These are phyloP conservation scores for Falcunculus frontatus DNA, from an alignment of 2,113 vertebrate genomes.

Conservation along the genomic window DNA sequence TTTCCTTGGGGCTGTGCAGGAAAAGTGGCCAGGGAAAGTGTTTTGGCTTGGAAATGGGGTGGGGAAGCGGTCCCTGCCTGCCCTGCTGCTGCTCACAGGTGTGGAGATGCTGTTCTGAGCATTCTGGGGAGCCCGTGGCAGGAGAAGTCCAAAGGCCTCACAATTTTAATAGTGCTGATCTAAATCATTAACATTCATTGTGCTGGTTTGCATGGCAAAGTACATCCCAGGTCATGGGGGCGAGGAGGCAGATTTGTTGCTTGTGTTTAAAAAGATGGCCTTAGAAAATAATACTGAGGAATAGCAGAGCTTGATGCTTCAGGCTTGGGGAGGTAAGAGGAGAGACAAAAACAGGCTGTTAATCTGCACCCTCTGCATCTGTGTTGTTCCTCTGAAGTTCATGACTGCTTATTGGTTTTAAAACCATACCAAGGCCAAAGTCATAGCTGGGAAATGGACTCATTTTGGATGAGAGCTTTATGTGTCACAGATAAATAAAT, in stretches of 20 bases:
- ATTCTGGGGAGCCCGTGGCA: background rate
- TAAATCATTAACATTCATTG: background rate
- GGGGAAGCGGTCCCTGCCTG: background rate
- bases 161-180: background rate
- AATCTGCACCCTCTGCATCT: background rate
- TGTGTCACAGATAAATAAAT: constrained; percentile 38
- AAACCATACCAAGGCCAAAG: background rate
- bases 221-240: background rate
- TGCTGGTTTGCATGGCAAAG: background rate
- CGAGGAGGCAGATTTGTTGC: background rate
- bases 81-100: background rate
- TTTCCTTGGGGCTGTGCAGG: background rate
- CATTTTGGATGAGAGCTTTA: background rate
- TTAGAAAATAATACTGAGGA: background rate
- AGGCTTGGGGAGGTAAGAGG: background rate
- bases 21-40: background rate
- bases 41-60: background rate
- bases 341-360: background rate
- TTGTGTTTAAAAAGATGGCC: background rate
- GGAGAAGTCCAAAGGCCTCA: background rate
- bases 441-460: background rate
- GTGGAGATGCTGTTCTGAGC: background rate
- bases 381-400: background rate
- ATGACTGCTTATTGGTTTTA: background rate
- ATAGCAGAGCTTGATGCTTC: background rate